These are phyloP conservation scores for Oncorhynchus keta DNA, from an alignment of 2,113 vertebrate genomes.

Conservation along the genomic window DNA sequence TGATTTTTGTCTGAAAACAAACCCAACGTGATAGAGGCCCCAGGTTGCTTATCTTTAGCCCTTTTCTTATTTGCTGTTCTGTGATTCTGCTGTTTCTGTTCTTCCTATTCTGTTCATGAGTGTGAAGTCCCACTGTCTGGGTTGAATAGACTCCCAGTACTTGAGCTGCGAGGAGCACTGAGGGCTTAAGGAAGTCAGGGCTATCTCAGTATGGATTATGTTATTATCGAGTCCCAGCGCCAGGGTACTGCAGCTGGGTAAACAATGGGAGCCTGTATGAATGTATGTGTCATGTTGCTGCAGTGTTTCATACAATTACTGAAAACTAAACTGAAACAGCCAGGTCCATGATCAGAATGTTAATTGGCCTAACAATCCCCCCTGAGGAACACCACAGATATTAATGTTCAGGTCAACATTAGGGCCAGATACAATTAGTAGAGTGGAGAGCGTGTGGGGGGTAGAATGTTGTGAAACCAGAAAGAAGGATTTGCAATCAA, in stretches of 20 bases:
- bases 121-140: neutral
- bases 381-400: constrained; percentile 24
- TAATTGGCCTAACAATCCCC: constrained; percentile 43
- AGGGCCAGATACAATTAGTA: neutral
- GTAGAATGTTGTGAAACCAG: constrained; percentile 27
- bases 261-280: constrained; percentile 61
- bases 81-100: neutral
- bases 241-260: constrained; percentile 64
- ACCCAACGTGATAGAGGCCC: neutral
- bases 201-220: constrained; percentile 75
- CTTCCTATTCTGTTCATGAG: neutral
- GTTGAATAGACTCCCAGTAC: constrained; percentile 45
- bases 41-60: neutral
- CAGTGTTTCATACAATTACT: constrained; percentile 57
- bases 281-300: constrained; percentile 48
- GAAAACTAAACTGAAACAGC: constrained; percentile 44
- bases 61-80: neutral
- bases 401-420: constrained; percentile 46
- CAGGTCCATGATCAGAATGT: constrained; percentile 44
- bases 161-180: constrained; percentile 63
- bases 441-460: constrained; percentile 1
- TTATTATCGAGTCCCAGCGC: constrained; percentile 69
- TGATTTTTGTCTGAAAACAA: neutral
- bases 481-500: constrained; percentile 8
- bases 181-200: constrained; percentile 64